Percentiles rank a stretch among this genome's conserved stretches.
These are phyloP conservation scores for Nanorana parkeri DNA, from an alignment of 2,113 vertebrate genomes.

Conservation along the genomic window DNA sequence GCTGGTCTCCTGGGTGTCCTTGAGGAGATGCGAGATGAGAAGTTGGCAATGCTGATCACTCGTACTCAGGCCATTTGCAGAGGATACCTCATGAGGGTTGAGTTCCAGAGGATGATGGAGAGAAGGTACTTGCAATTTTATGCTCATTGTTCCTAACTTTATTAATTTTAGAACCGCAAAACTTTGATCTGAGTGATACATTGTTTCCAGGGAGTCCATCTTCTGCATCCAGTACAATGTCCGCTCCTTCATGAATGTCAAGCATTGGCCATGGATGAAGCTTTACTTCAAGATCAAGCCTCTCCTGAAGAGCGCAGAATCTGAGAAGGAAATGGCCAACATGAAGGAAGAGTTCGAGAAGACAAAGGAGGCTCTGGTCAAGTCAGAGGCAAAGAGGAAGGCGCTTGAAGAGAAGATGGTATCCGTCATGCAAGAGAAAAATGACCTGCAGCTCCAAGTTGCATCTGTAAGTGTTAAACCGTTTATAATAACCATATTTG, in stretches of 20 bases:
- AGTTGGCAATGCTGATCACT: slow-evolving; percentile 87
- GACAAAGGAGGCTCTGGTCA: slow-evolving; percentile 83
- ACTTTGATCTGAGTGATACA: neutral
- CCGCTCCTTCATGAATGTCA: slow-evolving; percentile 91
- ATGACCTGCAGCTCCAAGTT: slow-evolving; percentile 80
- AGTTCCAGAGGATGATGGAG: slow-evolving; percentile 87
- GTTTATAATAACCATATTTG: neutral
- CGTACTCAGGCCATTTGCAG: slow-evolving; percentile 89
- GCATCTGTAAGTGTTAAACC: slow-evolving; percentile 67
- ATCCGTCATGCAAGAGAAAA: slow-evolving; percentile 81
- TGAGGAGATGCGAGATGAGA: slow-evolving; percentile 94
- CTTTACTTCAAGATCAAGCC: slow-evolving; percentile 89
- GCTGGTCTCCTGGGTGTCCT: slow-evolving; percentile 87
- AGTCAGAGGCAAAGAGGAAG: slow-evolving; percentile 81
- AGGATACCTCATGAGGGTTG: slow-evolving; percentile 83
- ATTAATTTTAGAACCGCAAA: neutral
- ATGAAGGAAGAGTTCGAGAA: slow-evolving; percentile 87
- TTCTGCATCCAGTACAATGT: slow-evolving; percentile 85
- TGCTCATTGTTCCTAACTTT: neutral
- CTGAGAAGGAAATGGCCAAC: slow-evolving; percentile 82
- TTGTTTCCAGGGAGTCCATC: slow-evolving; percentile 75
- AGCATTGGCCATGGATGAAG: slow-evolving; percentile 93
- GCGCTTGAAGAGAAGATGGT: slow-evolving; percentile 88
- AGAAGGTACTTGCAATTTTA: slow-evolving; percentile 73
- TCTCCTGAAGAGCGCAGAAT: slow-evolving; percentile 79